Evolutionary conservation across 2,797 vertebrate species (phyloP).

Genomic region (Heterohyrax brucei): DNA sequence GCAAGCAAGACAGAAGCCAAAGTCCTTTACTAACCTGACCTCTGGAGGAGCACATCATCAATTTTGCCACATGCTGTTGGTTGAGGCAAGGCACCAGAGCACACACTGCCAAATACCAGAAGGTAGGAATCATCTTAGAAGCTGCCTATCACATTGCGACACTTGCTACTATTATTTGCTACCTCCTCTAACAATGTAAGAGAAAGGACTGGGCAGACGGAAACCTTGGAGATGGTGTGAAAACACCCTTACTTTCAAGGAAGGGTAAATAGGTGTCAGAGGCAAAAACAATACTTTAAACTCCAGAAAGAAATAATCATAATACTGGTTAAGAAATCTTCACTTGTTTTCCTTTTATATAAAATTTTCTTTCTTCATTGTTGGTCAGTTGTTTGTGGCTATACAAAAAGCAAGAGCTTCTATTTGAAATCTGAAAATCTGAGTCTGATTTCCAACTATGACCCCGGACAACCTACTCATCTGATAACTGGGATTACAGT

Average conservation of each 20-base stretch:
- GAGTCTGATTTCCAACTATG: neutral
- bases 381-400: neutral
- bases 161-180: neutral
- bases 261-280: neutral
- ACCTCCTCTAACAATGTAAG: neutral
- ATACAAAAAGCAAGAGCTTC: neutral
- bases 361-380: slow-evolving; percentile 10
- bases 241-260: neutral
- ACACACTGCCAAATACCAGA: neutral
- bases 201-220: neutral
- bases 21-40: neutral
- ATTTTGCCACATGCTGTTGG: neutral
- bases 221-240: neutral
- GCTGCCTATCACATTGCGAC: neutral
- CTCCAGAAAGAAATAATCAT: neutral
- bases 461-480: neutral
- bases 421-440: slow-evolving; percentile 42
- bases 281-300: slow-evolving; percentile 1
- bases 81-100: neutral
- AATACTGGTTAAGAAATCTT: neutral
- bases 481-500: neutral
- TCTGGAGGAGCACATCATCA: neutral
- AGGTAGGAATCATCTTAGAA: neutral
- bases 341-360: neutral
- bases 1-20: neutral